Evolutionary conservation across 2,888 invertebrate genomes (phyloP).

Genomic region (Metallyticus violacea): DNA sequence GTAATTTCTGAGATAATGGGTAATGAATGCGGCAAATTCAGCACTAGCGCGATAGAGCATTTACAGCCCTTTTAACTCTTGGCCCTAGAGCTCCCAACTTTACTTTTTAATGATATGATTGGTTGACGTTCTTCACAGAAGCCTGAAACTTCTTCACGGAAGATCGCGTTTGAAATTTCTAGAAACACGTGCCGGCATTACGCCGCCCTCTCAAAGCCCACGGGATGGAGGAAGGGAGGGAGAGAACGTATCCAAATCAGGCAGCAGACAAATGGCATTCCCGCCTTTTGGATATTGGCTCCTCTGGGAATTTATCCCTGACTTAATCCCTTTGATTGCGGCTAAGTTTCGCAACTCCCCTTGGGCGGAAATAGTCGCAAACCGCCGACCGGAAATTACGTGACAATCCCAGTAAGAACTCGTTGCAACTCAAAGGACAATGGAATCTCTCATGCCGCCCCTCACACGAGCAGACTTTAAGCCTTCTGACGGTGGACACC

Average conservation of each 20-base stretch:
- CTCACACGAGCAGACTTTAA: too few species aligned
- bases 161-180: background rate
- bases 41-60: too few species aligned
- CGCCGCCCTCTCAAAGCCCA: background rate
- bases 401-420: constrained; percentile 22
- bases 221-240: background rate
- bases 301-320: background rate
- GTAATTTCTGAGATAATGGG: too few species aligned
- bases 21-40: too few species aligned
- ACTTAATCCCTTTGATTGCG: constrained; percentile 1
- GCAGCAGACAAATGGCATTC: background rate
- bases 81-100: too few species aligned
- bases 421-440: constrained; percentile 6
- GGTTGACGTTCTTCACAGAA: background rate
- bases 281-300: background rate
- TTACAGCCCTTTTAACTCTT: too few species aligned
- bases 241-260: background rate
- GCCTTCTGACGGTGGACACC: background rate
- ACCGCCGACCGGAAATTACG: constrained; percentile 25
- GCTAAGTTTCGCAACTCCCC: background rate
- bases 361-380: constrained; percentile 13
- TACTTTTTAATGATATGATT: background rate
- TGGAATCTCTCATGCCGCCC: background rate
- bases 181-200: background rate
- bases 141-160: background rate